Base-by-base conservation (phyloP, 1,140 invertebrate species). In the Dendrolimus kikuchii region DNA sequence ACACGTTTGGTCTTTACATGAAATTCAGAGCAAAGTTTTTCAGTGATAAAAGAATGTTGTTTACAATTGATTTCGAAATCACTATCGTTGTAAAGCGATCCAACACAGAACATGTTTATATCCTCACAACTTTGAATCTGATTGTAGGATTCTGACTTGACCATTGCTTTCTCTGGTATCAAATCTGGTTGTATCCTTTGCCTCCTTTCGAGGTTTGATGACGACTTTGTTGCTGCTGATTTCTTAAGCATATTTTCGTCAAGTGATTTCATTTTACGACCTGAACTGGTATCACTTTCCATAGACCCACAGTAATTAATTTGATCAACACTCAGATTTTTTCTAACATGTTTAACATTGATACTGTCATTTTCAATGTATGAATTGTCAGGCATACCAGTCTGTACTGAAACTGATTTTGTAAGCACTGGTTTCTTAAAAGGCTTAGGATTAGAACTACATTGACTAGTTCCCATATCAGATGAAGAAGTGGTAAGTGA, bases 21-120 rank as follows among this genome's bases (percentile, higher is more conserved):
- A 57, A 91, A 91, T 72, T 91, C 90, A 9, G 89, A 89, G 71
- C 89, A 91, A 8, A 91, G 65, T 62, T 90, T 90, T 59, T 90
- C 89, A 40, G 89, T 91, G 36, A 91, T 91, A 49, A 88, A 91
- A 0, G 89, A 90, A 64, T 90, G 87, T 43, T 90, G 90, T 59
- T 87, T 88, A 57, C 76, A 86, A 60, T 82, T 83, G 5, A 86
- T 81, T 74, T 86, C 83, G 49, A 82, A 81, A 58, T 88, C 85
- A 57, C 73, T 84, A 51, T 87, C 83, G 47, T 86, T 88, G 54
- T 82, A 82, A 45, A 85, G 61, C 47, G 84, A 88, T 44, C 83
- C 81, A 38, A 78, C 83, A 52, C 84, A 81, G 57, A 88, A 88
- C 76, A 87, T 87, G 45, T 87, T 88, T 5, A 88, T 85, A 40